Conservation (phyloP, 2,797 vertebrate genomes). For the Fundulus diaphanus region DNA sequence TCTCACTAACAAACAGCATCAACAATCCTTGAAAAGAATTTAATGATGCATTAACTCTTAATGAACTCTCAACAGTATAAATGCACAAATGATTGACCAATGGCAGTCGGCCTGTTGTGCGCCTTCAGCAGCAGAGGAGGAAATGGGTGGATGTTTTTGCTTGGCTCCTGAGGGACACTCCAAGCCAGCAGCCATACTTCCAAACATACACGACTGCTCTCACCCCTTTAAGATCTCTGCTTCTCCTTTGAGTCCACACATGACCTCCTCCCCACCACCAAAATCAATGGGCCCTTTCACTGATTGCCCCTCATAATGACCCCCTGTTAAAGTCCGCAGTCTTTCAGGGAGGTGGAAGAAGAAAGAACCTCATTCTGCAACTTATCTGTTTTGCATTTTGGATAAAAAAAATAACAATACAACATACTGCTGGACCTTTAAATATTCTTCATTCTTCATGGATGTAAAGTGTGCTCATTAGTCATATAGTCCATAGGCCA, state of each 20-base stretch:
- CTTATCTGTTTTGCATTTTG: slow-evolving; percentile 50
- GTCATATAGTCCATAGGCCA: not conserved
- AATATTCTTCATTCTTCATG: not conserved
- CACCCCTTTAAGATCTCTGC: slow-evolving; percentile 30
- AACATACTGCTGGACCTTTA: too few species aligned
- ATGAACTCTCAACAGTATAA: slow-evolving; percentile 49
- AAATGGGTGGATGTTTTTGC: slow-evolving; percentile 71
- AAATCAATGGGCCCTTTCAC: slow-evolving; percentile 80
- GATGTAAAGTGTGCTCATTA: not conserved
- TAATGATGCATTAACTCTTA: slow-evolving; percentile 50
- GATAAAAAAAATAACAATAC: not conserved
- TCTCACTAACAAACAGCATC: too few species aligned
- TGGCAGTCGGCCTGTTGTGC: slow-evolving; percentile 27
- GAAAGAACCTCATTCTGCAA: slow-evolving; percentile 57
- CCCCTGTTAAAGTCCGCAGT: slow-evolving; percentile 64
- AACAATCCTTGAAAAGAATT: too few species aligned
- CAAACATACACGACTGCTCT: slow-evolving; percentile 47
- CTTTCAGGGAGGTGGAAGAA: slow-evolving; percentile 67
- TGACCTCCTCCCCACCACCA: slow-evolving; percentile 59
- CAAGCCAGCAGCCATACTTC: slow-evolving; percentile 39
- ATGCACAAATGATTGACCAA: slow-evolving; percentile 5
- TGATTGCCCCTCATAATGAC: slow-evolving; percentile 72
- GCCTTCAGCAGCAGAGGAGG: slow-evolving; percentile 53
- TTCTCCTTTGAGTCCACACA: slow-evolving; percentile 52
- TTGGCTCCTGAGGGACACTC: slow-evolving; percentile 44